These are phyloP conservation scores for Helogale parvula DNA, from an alignment of 2,113 vertebrate species.

Conservation along the genomic window DNA sequence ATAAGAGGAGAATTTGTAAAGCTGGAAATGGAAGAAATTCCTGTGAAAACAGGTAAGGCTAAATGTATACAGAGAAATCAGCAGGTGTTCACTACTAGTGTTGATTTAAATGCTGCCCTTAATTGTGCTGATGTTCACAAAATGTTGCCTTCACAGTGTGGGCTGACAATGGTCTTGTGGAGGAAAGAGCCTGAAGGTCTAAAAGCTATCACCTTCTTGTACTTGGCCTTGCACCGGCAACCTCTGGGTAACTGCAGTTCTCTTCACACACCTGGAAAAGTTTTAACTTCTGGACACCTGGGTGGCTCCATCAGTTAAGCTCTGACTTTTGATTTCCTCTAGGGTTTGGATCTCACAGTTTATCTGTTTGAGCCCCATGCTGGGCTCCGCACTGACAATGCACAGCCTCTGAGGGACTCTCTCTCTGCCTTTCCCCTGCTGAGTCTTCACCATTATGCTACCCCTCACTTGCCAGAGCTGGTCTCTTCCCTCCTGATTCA, in stretches of 20 bases:
- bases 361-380: no score
- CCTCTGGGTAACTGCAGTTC: not conserved
- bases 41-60: not conserved
- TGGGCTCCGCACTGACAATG: no score
- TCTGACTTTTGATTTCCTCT: no score
- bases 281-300: not conserved
- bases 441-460: not conserved
- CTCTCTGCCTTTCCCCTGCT: no score
- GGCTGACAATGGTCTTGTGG: not conserved
- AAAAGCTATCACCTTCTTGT: not conserved
- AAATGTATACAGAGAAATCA: not conserved
- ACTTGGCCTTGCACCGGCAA: not conserved
- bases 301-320: no score
- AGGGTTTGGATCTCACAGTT: no score
- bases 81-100: not conserved
- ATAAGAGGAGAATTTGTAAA: not conserved
- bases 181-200: not conserved
- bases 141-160: not conserved
- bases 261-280: not conserved
- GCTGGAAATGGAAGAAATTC: not conserved
- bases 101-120: not conserved
- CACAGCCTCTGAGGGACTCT: no score
- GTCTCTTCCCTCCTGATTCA: slow-evolving; percentile 1
- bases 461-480: not conserved
- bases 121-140: not conserved